Base-by-base conservation (phyloP, 2,888 invertebrate genomes). In the Stenchaetothrips biformis region DNA sequence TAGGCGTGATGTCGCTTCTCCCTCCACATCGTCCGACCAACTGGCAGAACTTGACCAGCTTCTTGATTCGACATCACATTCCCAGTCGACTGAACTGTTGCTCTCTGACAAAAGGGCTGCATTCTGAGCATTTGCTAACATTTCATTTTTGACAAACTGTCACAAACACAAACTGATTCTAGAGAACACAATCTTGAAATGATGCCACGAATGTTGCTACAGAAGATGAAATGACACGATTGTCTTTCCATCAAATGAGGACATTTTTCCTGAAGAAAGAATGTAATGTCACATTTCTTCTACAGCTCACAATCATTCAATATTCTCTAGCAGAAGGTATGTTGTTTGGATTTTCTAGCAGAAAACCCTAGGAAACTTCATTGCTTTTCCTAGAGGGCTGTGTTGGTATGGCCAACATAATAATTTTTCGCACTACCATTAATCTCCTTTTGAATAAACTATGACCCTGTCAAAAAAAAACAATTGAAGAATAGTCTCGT, bases 1-100 rank as follows among this genome's bases (percentile, higher is more conserved):
- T 25, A 74, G 25, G 11, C 67, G 67, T 11, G 21, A 11, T 9
- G 67, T 74, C 21, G 67, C 67, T 25, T 74, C 67, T 21, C 67
- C 67, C 25, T 74, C 67, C 21, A 74, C 67, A 25, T 74, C 67
- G 11, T 74, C 67, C 11, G 67, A 74, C 67, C 67, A 74, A 25
- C 67, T 74, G 21, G 67, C 67, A 25, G 67, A 74, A 25, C 67
- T 74, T 25, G 67, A 74, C 67, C 67, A 74, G 11, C 67, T 74
- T 7, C 67, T 25, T 21, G 67, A 74, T 25, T 21, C 67, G 21
- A 8, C 67, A 74, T 74, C 67, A 74, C 67, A 74, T 11, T 74
- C 67, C 67, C 67, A 74, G 25, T 74, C 67, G 11, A 74, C 67
- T 7, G 67, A 74, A 25, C 25, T 74, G 25, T 74, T 74, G 25